Evolutionary conservation across 2,888 invertebrate species (phyloP).

Genomic region (Podotricha telesiphe): DNA sequence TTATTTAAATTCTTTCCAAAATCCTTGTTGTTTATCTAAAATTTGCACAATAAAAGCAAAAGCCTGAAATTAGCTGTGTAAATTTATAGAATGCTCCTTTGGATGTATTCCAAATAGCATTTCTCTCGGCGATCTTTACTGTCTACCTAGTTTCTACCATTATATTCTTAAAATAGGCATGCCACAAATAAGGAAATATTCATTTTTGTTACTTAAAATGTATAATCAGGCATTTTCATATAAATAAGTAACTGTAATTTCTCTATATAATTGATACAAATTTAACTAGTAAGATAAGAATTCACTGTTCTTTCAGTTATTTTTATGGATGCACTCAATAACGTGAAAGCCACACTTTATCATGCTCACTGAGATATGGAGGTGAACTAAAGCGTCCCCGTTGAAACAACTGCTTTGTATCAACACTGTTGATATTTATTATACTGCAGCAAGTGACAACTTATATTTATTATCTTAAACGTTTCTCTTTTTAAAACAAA

Average conservation of each 20-base stretch:
- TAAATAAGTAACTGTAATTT: neutral
- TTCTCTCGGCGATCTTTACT: constrained; percentile 32
- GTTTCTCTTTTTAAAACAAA: neutral
- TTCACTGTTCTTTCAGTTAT: constrained; percentile 22
- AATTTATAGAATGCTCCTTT: constrained; percentile 37
- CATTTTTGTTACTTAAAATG: neutral
- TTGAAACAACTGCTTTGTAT: constrained; percentile 36
- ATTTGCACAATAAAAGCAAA: constrained; percentile 26
- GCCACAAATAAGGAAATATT: constrained; percentile 1
- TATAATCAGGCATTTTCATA: neutral
- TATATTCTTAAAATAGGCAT: constrained; percentile 24
- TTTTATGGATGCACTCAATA: constrained; percentile 25
- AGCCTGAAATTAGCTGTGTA: constrained; percentile 31
- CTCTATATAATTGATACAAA: neutral
- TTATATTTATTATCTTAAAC: constrained; percentile 6
- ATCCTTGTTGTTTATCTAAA: constrained; percentile 16
- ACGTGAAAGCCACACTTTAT: constrained; percentile 23
- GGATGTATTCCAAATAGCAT: constrained; percentile 37
- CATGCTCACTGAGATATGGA: constrained; percentile 32
- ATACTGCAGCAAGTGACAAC: constrained; percentile 14
- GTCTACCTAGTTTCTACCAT: constrained; percentile 30
- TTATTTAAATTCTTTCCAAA: neutral
- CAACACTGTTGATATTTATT: constrained; percentile 36
- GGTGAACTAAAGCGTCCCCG: constrained; percentile 30
- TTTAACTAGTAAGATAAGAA: constrained; percentile 33